Evolutionary conservation across 1,140 invertebrate species (phyloP), one percentile per base, ranked within the genome.

Genomic region (Meteorus sp.): DNA sequence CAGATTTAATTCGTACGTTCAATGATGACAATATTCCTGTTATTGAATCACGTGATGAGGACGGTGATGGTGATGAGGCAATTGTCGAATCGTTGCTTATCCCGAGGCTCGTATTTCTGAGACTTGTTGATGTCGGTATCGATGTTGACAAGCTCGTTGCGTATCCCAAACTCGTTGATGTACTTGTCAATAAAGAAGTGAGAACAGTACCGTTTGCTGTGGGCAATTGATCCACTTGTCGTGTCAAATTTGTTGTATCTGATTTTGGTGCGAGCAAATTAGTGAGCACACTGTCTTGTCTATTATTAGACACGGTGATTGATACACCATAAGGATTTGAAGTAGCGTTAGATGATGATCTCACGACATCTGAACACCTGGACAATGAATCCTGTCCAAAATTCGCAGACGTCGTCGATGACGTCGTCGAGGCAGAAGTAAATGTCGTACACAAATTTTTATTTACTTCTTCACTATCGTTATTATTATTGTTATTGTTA

Each of bases 11-110:
- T 54, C 65, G 52, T 0, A 66, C 63, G 48, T 68, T 69, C 1
- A 71, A 58, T 0, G 69, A 62, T 8, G 75, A 71, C 0, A 74
- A 47, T 8, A 75, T 67, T 43, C 68, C 67, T 63, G 73, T 74
- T 7, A 77, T 48, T 7, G 72, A 71, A 35, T 76, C 71, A 4
- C 67, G 41, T 2, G 69, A 64, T n/a, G 62, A 55, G 1, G 62
- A 64, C 22, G 62, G 59, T 5, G 59, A 45, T 23, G 62, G 57
- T 15, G 62, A 64, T 27, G 56, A 41, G 2, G 45, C 37, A 7
- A 39, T 59, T 1, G 15, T 57, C 3, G 51, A 54, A 48, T 23
- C 31, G 2, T 29, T 20, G 20, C 17, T 20, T 11, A 29, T 60
- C 0, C 56, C 31, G 11, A n/a, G n/a, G n/a, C 27, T 20, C 5